Evolutionary conservation across 2,113 vertebrate species (phyloP).

Genomic region (Lophotis ruficrista): DNA sequence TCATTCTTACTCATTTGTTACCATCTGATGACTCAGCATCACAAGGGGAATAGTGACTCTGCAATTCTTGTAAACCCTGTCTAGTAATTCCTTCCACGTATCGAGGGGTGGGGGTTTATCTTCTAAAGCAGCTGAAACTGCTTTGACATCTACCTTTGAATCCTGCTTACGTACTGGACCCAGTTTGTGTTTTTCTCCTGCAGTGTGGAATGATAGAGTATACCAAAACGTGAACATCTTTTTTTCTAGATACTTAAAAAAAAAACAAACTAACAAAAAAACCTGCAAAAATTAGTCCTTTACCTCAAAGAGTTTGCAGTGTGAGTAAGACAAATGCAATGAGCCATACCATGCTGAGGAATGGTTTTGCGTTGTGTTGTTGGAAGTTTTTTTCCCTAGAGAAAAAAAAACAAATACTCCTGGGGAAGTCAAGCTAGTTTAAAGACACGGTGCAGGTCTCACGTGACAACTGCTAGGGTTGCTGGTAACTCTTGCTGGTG

Average conservation of each 20-base stretch:
- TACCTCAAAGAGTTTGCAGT: neutral
- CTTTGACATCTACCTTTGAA: neutral
- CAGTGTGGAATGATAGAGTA: neutral
- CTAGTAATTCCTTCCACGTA: neutral
- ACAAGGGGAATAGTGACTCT: slow-evolving; percentile 52
- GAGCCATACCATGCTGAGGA: neutral
- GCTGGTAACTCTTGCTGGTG: neutral
- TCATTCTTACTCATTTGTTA: neutral
- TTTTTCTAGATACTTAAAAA: neutral
- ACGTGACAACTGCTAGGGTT: neutral
- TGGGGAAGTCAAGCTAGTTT: neutral
- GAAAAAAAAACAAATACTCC: neutral
- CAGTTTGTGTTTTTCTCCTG: neutral
- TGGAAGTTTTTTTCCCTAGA: neutral
- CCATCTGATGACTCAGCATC: slow-evolving; percentile 47
- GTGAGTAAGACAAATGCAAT: neutral
- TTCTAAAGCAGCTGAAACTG: neutral
- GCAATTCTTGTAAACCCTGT: slow-evolving; percentile 17
- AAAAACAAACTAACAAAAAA: neutral
- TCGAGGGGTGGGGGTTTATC: neutral
- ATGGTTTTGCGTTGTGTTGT: neutral
- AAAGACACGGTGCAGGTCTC: neutral
- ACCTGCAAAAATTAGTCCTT: neutral
- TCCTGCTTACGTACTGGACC: neutral
- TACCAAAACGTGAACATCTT: neutral